Evolutionary conservation across 2,113 vertebrate genomes (phyloP), one percentile per base, ranked within the genome.

Genomic region (Mustela nigripes): DNA sequence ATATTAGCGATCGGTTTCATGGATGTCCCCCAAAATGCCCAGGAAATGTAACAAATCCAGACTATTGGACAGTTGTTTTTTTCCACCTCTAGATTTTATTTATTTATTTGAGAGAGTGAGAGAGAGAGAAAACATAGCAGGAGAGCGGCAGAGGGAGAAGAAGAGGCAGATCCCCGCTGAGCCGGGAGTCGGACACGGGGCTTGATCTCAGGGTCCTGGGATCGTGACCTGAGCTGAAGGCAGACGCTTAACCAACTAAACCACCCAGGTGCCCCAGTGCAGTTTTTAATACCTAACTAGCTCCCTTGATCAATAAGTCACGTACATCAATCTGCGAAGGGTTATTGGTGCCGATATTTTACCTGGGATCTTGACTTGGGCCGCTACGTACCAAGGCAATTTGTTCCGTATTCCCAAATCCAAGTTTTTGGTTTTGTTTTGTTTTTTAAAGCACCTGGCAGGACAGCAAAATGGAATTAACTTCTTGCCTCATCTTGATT

Each of bases 1-100:
- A 18, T 31, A n/a, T 92, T 36, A 53, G 33, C 18, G 2, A 0
- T 45, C 2, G 1, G 16, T 83, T 48, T 62, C 24, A 4, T 14
- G 7, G n/a, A 10, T 48, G 60, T n/a, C 31, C 18, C 6, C 15
- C 0, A 11, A 12, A 45, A 39, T 1, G 0, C 4, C 63, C 24
- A 89, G 24, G 19, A 26, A 56, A 31, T 2, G 18, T 22, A 53
- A 11, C 5, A 33, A 18, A 19, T 1, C 21, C 8, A 3, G 31
- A 18, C 45, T 4, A 10, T 3, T 11, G 11, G 60, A 2, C 12
- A 8, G 36, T 39, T 39, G 4, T 1, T 3, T 21, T 14, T 62
- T 15, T 45, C 56, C 42, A 11, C 4, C 9, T 26, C 8, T 48
- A 42, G 63, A 8, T 16, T 16, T 67, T 16, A 67, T 67, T 33